Evolutionary conservation across 2,113 vertebrate species (phyloP).

Genomic region (Heterotis niloticus): DNA sequence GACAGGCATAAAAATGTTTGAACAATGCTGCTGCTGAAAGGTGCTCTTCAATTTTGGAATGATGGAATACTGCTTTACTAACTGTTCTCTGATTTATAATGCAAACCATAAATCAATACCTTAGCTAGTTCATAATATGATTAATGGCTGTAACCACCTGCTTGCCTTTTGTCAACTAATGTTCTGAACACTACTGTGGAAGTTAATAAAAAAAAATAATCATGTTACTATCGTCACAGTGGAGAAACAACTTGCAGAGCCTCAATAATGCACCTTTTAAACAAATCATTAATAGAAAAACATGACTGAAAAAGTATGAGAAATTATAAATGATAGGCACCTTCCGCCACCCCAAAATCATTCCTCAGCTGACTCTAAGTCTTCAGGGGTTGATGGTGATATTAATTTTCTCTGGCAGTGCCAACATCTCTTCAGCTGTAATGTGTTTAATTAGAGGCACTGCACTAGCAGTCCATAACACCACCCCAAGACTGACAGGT

Average conservation of each 20-base stretch:
- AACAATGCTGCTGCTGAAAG: too few species aligned
- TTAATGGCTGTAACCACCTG: too few species aligned
- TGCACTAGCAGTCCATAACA: background rate
- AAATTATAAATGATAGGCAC: conserved; percentile 17
- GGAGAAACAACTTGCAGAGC: background rate
- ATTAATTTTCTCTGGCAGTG: conserved; percentile 33
- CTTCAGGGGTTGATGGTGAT: conserved; percentile 27
- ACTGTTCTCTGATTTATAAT: too few species aligned
- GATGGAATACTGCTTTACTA: too few species aligned
- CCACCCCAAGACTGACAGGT: background rate
- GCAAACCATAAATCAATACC: too few species aligned
- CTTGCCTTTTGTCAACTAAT: too few species aligned
- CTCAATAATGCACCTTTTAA: background rate
- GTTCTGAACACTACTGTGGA: too few species aligned
- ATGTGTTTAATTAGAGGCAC: conserved; percentile 36
- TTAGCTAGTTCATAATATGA: too few species aligned
- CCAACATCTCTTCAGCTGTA: conserved; percentile 21
- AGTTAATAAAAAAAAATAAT: background rate
- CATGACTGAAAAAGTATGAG: conserved; percentile 21
- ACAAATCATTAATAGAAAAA: background rate
- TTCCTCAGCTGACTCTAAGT: conserved; percentile 28
- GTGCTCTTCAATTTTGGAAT: too few species aligned
- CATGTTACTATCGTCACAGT: conserved; percentile 13
- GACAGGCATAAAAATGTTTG: background rate
- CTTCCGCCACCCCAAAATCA: too few species aligned